Evolutionary conservation across 2,797 vertebrate species (phyloP).

Genomic region (Rousettus madagascariensis): DNA sequence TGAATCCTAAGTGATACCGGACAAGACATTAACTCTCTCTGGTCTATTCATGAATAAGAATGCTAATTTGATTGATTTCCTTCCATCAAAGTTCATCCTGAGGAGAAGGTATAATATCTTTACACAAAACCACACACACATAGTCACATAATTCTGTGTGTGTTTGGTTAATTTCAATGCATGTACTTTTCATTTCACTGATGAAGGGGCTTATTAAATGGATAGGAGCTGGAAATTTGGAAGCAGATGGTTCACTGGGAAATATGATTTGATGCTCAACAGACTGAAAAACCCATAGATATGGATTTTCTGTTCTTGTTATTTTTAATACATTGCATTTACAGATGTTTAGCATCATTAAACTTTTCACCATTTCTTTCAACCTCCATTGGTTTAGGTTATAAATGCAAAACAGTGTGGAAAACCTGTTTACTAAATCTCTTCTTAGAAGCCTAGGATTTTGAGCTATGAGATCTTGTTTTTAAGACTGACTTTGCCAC

Average conservation of each 20-base stretch:
- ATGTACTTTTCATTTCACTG: background rate
- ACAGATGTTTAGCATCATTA: conserved; percentile 22
- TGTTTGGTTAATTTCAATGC: background rate
- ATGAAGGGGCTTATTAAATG: background rate
- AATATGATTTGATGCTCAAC: conserved; percentile 18
- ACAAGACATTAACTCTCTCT: background rate
- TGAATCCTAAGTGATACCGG: background rate
- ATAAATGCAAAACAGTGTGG: background rate
- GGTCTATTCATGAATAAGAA: background rate
- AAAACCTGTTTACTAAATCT: conserved; percentile 15
- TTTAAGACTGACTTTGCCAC: background rate
- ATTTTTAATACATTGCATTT: conserved; percentile 1
- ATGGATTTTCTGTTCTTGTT: conserved; percentile 12
- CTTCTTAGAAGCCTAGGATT: background rate
- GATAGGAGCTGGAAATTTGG: background rate
- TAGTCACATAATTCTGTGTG: background rate
- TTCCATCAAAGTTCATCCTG: background rate
- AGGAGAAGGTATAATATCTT: background rate
- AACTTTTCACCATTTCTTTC: background rate
- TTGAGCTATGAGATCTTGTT: background rate
- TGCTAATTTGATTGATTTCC: background rate
- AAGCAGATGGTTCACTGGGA: conserved; percentile 13
- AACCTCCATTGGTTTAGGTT: background rate
- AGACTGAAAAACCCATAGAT: background rate
- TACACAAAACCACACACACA: background rate